These are phyloP conservation scores for Tetraodon nigroviridis DNA, from an alignment of 2,113 vertebrate genomes.

Conservation along the genomic window DNA sequence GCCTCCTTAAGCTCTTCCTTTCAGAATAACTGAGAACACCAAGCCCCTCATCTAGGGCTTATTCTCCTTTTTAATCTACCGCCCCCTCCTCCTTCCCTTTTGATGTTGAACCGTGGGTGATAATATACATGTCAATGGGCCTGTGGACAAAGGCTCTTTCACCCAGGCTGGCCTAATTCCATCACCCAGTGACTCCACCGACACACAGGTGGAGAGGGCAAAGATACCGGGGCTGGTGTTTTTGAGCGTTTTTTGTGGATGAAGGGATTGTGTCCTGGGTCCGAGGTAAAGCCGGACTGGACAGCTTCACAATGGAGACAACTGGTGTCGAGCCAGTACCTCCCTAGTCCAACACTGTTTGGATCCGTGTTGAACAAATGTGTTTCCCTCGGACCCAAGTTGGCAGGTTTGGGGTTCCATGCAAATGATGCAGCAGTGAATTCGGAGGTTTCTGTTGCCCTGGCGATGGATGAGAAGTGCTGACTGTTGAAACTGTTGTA, in stretches of 20 bases:
- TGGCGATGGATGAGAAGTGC: conserved; percentile 31
- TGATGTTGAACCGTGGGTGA: conserved; percentile 65
- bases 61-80: conserved; percentile 24
- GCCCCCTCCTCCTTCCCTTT: conserved; percentile 24
- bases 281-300: conserved; percentile 29
- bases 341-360: conserved; percentile 32
- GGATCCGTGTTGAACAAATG: conserved; percentile 21
- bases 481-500: conserved; percentile 47
- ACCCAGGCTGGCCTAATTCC: conserved; percentile 52
- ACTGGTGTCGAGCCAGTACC: conserved; percentile 12
- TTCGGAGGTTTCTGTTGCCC: conserved; percentile 34
- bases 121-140: conserved; percentile 78
- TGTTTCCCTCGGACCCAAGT: conserved; percentile 34
- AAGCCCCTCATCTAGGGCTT: conserved; percentile 26
- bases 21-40: conserved; percentile 44
- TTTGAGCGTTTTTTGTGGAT: conserved; percentile 1
- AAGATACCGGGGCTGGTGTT: conserved; percentile 51
- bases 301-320: conserved; percentile 38
- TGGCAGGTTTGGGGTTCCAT: conserved; percentile 5
- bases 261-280: conserved; percentile 22
- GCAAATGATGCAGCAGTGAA: conserved; percentile 21
- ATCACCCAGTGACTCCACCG: conserved; percentile 47
- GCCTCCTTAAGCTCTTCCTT: conserved; percentile 56
- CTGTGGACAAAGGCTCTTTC: conserved; percentile 70
- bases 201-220: conserved; percentile 62